These are phyloP conservation scores for Apomyelois bistriatella DNA, from an alignment of 2,888 invertebrate species.

Conservation along the genomic window DNA sequence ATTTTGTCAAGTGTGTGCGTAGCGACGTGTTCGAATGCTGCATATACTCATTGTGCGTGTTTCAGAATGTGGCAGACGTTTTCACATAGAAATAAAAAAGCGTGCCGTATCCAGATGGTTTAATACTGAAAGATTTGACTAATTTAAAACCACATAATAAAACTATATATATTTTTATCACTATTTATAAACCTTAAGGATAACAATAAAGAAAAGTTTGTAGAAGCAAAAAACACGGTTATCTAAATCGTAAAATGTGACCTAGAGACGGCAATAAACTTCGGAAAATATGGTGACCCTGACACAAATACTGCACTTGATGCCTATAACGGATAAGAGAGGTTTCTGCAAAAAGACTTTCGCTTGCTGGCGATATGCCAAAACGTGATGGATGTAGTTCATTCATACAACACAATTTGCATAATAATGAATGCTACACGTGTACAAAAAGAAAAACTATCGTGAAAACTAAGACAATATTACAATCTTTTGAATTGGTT, in stretches of 20 bases:
- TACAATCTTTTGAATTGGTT: too few species aligned
- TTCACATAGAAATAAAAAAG: too few species aligned
- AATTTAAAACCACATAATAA: too few species aligned
- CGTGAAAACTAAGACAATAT: too few species aligned
- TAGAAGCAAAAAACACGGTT: constrained; percentile 18
- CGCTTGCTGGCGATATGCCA: constrained; percentile 55
- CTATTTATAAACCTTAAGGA: not conserved
- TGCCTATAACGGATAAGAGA: constrained; percentile 37
- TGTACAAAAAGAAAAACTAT: too few species aligned
- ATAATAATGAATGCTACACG: not conserved
- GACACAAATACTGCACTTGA: constrained; percentile 50
- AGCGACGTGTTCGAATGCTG: too few species aligned
- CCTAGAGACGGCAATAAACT: constrained; percentile 55
- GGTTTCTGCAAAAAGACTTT: constrained; percentile 52
- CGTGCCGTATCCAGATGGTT: too few species aligned
- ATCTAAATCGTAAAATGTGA: constrained; percentile 46
- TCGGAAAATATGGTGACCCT: constrained; percentile 46
- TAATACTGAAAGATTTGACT: too few species aligned
- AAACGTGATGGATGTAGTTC: constrained; percentile 38
- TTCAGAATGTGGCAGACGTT: too few species aligned
- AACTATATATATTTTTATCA: too few species aligned
- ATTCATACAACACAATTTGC: constrained; percentile 32
- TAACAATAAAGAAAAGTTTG: not conserved
- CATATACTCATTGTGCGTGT: too few species aligned
- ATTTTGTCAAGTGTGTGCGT: too few species aligned